These are phyloP conservation scores for Xiphophorus birchmanni DNA, from an alignment of 2,797 vertebrate species.

Conservation along the genomic window DNA sequence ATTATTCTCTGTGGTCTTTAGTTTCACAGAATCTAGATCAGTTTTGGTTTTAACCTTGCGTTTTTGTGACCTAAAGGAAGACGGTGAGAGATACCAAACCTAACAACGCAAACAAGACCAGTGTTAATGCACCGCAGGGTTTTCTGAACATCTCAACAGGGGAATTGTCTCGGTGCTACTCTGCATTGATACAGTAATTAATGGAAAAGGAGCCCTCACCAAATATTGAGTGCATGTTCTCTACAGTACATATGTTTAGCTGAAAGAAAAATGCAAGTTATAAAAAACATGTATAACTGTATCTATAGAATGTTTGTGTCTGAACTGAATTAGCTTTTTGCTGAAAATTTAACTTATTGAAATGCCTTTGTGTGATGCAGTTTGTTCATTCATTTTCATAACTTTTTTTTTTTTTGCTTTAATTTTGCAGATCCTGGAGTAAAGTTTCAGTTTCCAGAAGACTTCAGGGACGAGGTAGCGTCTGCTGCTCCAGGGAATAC, in stretches of 20 bases:
- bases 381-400: background rate
- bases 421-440: conserved; percentile 82
- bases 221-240: background rate
- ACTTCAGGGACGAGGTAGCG: conserved; percentile 87
- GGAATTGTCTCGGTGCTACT: too few relatives aligned
- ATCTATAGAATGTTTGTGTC: background rate
- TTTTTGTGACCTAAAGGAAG: background rate
- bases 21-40: background rate
- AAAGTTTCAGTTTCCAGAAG: conserved; percentile 85
- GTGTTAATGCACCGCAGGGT: background rate
- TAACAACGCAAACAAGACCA: background rate
- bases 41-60: background rate
- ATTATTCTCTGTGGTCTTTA: background rate
- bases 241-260: background rate
- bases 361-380: background rate
- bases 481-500: background rate
- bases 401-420: conserved; percentile 6
- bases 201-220: background rate
- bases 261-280: background rate
- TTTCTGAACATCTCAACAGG: background rate
- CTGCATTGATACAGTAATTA: background rate
- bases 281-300: background rate
- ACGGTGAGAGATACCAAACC: background rate
- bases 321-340: background rate
- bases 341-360: background rate